These are phyloP conservation scores for Leptinotarsa tumamoca DNA, from an alignment of 2,888 invertebrate genomes.

Conservation along the genomic window DNA sequence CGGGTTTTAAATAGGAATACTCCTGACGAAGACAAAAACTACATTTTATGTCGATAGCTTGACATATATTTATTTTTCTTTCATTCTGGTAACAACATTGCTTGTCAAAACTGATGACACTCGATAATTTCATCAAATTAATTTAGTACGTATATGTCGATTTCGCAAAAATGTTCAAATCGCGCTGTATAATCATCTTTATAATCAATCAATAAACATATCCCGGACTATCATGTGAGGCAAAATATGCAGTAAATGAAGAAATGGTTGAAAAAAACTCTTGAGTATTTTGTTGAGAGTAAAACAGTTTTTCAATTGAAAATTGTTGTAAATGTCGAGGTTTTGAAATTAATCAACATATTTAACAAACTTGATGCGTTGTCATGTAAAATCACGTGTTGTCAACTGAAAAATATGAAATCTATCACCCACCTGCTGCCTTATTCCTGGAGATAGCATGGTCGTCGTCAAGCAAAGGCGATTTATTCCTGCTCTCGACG, in stretches of 20 bases:
- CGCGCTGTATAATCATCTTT: too few relatives aligned
- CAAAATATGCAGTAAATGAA: neutral
- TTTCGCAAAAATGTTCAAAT: too few relatives aligned
- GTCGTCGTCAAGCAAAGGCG: conserved; percentile 61
- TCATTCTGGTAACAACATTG: too few relatives aligned
- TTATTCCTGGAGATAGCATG: conserved; percentile 59
- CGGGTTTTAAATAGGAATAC: too few relatives aligned
- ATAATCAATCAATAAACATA: neutral
- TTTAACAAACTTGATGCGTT: neutral
- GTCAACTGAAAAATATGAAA: neutral
- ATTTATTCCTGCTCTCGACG: conserved; percentile 55
- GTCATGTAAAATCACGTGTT: neutral
- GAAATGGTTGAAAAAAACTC: neutral
- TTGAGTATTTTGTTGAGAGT: neutral
- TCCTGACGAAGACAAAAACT: too few relatives aligned
- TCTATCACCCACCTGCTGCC: conserved; percentile 58
- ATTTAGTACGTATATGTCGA: too few relatives aligned
- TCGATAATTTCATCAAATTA: too few relatives aligned
- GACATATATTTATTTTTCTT: too few relatives aligned
- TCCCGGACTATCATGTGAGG: neutral
- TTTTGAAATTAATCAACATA: neutral
- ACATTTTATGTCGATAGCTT: too few relatives aligned
- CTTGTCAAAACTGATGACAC: too few relatives aligned
- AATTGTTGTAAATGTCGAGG: too few relatives aligned
- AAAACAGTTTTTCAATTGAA: neutral